Evolutionary conservation across 2,888 invertebrate genomes (phyloP).

Genomic region (Drosophila parthenogenetica): DNA sequence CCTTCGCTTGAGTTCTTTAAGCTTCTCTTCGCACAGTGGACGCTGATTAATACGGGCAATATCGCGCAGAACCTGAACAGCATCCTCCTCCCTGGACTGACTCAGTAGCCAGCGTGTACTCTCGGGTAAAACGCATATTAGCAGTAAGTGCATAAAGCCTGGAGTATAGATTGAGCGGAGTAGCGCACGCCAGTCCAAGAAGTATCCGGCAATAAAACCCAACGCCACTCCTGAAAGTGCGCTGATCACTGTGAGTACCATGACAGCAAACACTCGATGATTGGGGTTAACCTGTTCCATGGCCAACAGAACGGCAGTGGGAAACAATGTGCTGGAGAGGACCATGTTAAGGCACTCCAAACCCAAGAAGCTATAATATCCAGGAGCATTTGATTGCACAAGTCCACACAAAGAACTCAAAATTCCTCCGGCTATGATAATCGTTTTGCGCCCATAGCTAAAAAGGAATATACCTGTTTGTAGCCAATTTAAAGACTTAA

Average conservation of each 20-base stretch:
- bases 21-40: constrained; percentile 52
- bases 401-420: constrained; percentile 11
- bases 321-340: constrained; percentile 7
- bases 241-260: not conserved
- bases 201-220: not conserved
- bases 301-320: constrained; percentile 15
- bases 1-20: constrained; percentile 50
- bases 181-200: constrained; percentile 15
- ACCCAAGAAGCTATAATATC: constrained; percentile 7
- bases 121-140: constrained; percentile 2
- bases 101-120: constrained; percentile 16
- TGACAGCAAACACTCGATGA: constrained; percentile 4
- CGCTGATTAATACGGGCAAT: constrained; percentile 87
- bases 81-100: constrained; percentile 16
- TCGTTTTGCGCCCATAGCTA: constrained; percentile 18
- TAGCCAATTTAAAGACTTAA: not conserved
- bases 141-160: not conserved
- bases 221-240: not conserved
- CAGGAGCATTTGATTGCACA: not conserved
- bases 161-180: constrained; percentile 13
- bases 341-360: constrained; percentile 11
- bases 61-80: constrained; percentile 85
- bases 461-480: not conserved
- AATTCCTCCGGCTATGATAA: not conserved
- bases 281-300: constrained; percentile 5